phyloP scores from a whole-genome alignment of 2,797 vertebrate species.

The Acanthiza pusilla region DNA sequence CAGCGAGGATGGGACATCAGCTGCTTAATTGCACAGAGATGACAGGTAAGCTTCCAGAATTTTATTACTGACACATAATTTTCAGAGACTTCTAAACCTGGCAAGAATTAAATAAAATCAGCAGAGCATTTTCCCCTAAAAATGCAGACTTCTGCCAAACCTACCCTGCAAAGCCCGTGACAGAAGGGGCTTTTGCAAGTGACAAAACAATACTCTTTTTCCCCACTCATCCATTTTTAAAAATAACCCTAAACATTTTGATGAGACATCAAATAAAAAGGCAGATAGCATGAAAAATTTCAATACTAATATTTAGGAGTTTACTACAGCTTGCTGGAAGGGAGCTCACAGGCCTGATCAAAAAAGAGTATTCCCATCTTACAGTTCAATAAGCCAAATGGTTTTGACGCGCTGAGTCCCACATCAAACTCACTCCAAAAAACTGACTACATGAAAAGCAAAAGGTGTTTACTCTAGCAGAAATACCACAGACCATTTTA shows the following conservation, averaged over 20 bases:
- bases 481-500: background rate
- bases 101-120: background rate
- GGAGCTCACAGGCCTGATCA: background rate
- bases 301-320: background rate
- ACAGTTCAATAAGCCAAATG: background rate
- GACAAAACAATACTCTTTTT: background rate
- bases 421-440: background rate
- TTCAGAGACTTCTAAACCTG: background rate
- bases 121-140: background rate
- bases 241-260: background rate
- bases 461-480: constrained; percentile 6
- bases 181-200: background rate
- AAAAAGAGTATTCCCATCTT: background rate
- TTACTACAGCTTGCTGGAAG: background rate
- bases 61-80: background rate
- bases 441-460: background rate
- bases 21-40: background rate
- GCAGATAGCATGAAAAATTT: background rate
- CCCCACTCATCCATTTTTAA: background rate
- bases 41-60: background rate
- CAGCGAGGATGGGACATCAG: background rate
- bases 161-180: background rate
- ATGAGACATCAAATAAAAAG: background rate
- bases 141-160: background rate
- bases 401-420: background rate